A percentile compares a stretch with the other conserved stretches of the same genome.
These are phyloP conservation scores for Leptinotarsa rubiginosa DNA, from an alignment of 2,888 invertebrate genomes.

Conservation along the genomic window DNA sequence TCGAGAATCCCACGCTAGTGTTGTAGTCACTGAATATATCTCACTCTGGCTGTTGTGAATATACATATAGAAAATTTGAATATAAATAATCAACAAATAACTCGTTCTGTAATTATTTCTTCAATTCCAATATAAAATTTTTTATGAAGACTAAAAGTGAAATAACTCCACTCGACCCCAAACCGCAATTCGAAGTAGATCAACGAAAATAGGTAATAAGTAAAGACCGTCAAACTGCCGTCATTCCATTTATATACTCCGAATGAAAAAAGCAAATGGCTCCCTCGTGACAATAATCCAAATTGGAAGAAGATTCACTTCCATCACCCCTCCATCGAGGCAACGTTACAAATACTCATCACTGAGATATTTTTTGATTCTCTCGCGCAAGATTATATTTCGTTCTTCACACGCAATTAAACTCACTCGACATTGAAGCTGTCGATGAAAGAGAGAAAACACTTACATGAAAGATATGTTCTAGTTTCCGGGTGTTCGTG, in stretches of 20 bases:
- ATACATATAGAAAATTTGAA: no score
- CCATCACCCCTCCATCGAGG: conserved; percentile 2
- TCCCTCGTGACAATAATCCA: conserved; percentile 6
- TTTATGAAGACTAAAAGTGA: not conserved
- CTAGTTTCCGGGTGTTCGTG: no score
- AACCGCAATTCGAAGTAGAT: not conserved
- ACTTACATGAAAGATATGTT: not conserved
- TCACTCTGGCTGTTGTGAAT: no score
- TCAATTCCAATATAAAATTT: no score
- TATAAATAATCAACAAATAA: no score
- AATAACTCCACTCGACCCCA: not conserved
- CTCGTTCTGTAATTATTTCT: no score
- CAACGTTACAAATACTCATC: not conserved
- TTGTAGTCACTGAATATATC: no score
- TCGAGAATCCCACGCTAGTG: no score
- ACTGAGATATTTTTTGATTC: not conserved
- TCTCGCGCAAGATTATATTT: not conserved
- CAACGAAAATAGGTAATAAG: conserved; percentile 3
- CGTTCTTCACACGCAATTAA: not conserved
- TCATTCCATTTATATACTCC: not conserved
- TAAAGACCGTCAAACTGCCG: not conserved
- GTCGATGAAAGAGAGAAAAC: not conserved
- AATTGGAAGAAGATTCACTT: conserved; percentile 5
- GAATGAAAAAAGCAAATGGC: not conserved
- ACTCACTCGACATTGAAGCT: not conserved